Percentiles rank a stretch among this genome's conserved stretches.
Conservation (phyloP, 1,140 invertebrate species). For the Lasioglossum albipes region DNA sequence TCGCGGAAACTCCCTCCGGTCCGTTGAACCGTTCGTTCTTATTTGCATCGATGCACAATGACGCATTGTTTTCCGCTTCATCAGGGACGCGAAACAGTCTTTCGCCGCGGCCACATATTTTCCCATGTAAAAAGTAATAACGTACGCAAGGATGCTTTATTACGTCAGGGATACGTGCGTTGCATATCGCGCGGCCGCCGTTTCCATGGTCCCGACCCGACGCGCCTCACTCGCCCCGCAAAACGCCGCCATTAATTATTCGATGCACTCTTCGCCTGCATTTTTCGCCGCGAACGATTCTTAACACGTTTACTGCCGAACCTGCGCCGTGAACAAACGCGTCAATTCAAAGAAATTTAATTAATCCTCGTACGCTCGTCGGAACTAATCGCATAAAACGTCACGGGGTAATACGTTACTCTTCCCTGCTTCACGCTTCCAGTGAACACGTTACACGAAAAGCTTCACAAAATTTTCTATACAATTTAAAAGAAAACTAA, state of each 20-base stretch:
- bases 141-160: constrained; percentile 24
- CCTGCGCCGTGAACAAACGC: too few relatives aligned
- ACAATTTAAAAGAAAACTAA: too few relatives aligned
- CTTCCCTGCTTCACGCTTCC: too few relatives aligned
- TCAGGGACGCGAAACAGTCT: not conserved
- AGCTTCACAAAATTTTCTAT: too few relatives aligned
- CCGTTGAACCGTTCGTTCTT: not conserved
- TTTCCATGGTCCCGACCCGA: not conserved
- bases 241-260: constrained; percentile 14
- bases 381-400: too few relatives aligned
- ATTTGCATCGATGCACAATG: constrained; percentile 30
- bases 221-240: not conserved
- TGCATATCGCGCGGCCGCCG: not conserved
- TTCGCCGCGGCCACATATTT: constrained; percentile 16
- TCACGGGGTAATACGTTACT: too few relatives aligned
- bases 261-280: constrained; percentile 11
- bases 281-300: constrained; percentile 7
- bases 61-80: constrained; percentile 9
- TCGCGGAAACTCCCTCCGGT: not conserved
- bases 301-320: too few relatives aligned
- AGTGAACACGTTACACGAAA: too few relatives aligned
- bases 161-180: constrained; percentile 19
- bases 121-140: constrained; percentile 2
- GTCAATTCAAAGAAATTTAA: too few relatives aligned
- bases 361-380: too few relatives aligned